A percentile compares a stretch with the other conserved stretches of the same genome.
Conservation (phyloP, 1,140 invertebrate genomes). For the Ptiloglossa arizonensis region DNA sequence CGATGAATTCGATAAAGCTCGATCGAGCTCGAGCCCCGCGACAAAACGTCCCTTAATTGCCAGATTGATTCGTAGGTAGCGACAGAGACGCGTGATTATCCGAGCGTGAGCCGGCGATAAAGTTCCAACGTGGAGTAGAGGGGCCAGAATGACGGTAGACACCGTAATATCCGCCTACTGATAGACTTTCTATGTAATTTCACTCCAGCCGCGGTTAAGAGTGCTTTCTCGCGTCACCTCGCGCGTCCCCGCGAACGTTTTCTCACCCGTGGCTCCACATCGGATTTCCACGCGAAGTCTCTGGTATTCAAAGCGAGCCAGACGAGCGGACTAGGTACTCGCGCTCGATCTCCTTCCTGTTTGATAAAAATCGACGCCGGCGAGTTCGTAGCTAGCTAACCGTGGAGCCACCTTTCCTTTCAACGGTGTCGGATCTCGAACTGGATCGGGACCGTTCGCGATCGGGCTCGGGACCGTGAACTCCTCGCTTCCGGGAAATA, state of each 20-base stretch:
- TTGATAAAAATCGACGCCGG: neutral
- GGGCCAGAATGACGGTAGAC: too few relatives aligned
- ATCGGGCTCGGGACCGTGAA: too few relatives aligned
- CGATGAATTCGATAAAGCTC: constrained; percentile 50
- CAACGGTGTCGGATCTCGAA: too few relatives aligned
- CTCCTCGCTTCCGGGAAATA: too few relatives aligned
- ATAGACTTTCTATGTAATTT: constrained; percentile 60
- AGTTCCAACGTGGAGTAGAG: neutral
- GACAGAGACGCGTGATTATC: constrained; percentile 36
- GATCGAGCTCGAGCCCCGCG: constrained; percentile 37
- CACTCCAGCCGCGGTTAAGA: constrained; percentile 3
- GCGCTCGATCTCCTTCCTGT: neutral
- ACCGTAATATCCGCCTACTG: constrained; percentile 58
- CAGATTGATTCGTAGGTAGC: constrained; percentile 39
- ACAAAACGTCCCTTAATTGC: constrained; percentile 53
- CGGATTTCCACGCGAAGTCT: constrained; percentile 11
- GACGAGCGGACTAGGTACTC: neutral
- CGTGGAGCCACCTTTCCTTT: too few relatives aligned
- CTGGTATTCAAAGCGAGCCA: constrained; percentile 2
- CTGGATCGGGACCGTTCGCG: too few relatives aligned
- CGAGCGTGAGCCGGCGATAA: constrained; percentile 47
- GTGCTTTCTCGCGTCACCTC: constrained; percentile 26
- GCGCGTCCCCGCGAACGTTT: neutral
- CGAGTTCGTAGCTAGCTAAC: too few relatives aligned
- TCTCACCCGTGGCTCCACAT: constrained; percentile 7